Conservation (phyloP, 1,140 invertebrate species). For the Pseudomyrmex flavicornis region DNA sequence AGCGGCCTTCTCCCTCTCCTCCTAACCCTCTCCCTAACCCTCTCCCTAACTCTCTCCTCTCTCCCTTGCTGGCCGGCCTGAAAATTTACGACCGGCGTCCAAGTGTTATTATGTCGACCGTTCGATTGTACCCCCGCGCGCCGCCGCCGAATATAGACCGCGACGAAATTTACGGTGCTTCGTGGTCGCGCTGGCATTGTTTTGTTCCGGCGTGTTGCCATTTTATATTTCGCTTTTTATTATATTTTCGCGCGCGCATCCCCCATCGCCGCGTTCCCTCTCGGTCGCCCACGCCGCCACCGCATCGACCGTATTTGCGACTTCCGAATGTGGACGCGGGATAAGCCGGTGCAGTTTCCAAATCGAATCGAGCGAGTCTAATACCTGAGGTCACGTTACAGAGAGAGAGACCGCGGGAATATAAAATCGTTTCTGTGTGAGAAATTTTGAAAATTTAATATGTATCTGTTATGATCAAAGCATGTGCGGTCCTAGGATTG, state of each 20-base stretch:
- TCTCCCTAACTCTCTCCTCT: conserved; percentile 43
- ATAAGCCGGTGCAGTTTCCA: background rate
- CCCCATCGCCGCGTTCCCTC: background rate
- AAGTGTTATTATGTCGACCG: conserved; percentile 79
- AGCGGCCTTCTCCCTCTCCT: no score
- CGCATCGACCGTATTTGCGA: conserved; percentile 18
- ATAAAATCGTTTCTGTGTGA: background rate
- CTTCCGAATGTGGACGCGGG: background rate
- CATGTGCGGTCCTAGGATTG: no score
- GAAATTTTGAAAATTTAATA: background rate
- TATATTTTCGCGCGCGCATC: conserved; percentile 18
- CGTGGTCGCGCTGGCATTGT: conserved; percentile 66
- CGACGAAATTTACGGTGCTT: conserved; percentile 75
- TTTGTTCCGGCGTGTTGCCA: conserved; percentile 55
- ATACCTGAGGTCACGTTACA: no score
- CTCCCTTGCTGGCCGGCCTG: conserved; percentile 31
- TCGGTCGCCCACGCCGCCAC: background rate
- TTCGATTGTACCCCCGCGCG: conserved; percentile 73
- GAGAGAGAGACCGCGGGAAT: background rate
- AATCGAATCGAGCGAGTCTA: background rate
- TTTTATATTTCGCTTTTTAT: conserved; percentile 60
- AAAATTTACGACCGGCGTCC: conserved; percentile 78
- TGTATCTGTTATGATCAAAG: background rate
- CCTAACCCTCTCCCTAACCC: no score
- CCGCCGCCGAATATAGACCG: conserved; percentile 74